phyloP scores from a whole-genome alignment of 2,797 vertebrate species.

The Chelon labrosus region DNA sequence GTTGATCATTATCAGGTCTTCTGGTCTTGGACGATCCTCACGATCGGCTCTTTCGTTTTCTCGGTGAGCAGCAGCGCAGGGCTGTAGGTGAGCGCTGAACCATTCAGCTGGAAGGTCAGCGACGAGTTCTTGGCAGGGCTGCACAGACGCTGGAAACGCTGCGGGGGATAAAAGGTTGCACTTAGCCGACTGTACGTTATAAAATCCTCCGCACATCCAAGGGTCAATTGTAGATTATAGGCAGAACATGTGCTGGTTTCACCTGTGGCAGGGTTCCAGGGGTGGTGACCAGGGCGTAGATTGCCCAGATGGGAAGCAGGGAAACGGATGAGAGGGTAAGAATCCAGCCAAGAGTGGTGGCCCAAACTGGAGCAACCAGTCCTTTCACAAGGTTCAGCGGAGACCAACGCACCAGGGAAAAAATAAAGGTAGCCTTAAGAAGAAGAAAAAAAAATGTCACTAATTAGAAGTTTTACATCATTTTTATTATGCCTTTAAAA shows the following conservation, averaged over 20 bases:
- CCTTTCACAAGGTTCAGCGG: conserved; percentile 77
- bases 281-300: conserved; percentile 74
- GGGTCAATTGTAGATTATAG: not conserved
- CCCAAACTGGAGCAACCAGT: conserved; percentile 74
- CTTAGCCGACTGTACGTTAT: not conserved
- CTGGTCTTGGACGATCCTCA: conserved; percentile 24
- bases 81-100: conserved; percentile 28
- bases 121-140: conserved; percentile 44
- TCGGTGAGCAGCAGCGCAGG: conserved; percentile 34
- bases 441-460: not conserved
- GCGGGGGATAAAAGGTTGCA: conserved; percentile 1
- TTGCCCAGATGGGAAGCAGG: conserved; percentile 81
- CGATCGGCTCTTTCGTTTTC: conserved; percentile 48
- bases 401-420: conserved; percentile 80
- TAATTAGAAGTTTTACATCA: not conserved
- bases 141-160: conserved; percentile 78
- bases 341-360: conserved; percentile 76
- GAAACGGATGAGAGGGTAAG: conserved; percentile 80
- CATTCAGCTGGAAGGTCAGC: conserved; percentile 26
- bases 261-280: conserved; percentile 76
- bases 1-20: not conserved
- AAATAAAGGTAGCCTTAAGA: conserved; percentile 78
- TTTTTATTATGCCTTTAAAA: no score
- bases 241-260: not conserved
- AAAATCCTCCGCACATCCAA: no score